phyloP scores from a whole-genome alignment of 2,797 vertebrate species.

The Lycodopsis pacificus region DNA sequence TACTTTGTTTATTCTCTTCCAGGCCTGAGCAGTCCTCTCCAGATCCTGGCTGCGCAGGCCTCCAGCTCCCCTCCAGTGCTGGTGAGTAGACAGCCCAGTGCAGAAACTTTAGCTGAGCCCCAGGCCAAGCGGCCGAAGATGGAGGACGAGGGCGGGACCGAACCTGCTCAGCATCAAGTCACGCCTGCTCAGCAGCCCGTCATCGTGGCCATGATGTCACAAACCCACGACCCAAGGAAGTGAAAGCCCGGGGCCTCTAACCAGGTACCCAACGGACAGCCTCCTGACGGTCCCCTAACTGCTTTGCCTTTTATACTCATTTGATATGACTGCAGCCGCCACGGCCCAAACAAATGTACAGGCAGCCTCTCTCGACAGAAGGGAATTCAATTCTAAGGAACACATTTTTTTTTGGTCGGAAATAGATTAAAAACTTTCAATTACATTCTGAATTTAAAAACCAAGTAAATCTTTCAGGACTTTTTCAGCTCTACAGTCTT shows the following conservation, averaged over 20 bases:
- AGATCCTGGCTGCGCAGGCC: constrained; percentile 96
- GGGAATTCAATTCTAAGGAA: constrained; percentile 61
- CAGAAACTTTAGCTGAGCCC: constrained; percentile 83
- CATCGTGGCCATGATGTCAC: constrained; percentile 83
- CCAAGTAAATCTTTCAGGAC: constrained; percentile 41
- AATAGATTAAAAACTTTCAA: constrained; percentile 40
- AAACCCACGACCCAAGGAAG: constrained; percentile 77
- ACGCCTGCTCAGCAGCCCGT: constrained; percentile 82
- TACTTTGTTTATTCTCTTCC: constrained; percentile 4
- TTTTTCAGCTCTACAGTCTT: constrained; percentile 62
- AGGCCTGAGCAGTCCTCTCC: constrained; percentile 94
- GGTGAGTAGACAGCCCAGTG: constrained; percentile 85
- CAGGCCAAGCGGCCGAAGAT: constrained; percentile 90
- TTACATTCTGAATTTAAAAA: constrained; percentile 49
- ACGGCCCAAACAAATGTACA: constrained; percentile 48
- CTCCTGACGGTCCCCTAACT: constrained; percentile 43
- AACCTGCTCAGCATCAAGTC: constrained; percentile 62
- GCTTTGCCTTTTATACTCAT: constrained; percentile 65
- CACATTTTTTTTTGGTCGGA: constrained; percentile 50
- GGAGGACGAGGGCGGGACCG: constrained; percentile 83
- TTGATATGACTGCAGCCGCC: constrained; percentile 62
- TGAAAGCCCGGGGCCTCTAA: constrained; percentile 57
- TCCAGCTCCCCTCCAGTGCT: constrained; percentile 94
- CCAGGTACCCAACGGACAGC: constrained; percentile 64
- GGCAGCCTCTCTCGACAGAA: constrained; percentile 64